Evolutionary conservation across 2,113 vertebrate genomes (phyloP).

Genomic region (Tenebrosternarchus preto): DNA sequence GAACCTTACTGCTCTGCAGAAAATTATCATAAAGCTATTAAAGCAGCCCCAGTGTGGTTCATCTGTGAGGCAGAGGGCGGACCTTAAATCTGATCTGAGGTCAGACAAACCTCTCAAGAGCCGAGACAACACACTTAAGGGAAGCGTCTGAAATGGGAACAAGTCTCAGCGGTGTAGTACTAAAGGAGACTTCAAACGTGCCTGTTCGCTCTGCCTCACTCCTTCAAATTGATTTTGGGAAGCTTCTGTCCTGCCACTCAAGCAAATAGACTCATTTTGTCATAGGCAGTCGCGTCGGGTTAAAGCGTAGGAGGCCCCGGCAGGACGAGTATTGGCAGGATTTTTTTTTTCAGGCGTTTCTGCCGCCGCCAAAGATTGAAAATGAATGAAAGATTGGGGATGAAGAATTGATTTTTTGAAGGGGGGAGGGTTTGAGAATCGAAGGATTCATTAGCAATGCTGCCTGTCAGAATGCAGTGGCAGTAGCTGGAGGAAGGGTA

Average conservation of each 20-base stretch:
- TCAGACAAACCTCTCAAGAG: not conserved
- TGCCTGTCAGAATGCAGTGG: constrained; percentile 46
- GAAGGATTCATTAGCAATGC: constrained; percentile 57
- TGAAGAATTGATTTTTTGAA: constrained; percentile 62
- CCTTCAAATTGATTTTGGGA: constrained; percentile 45
- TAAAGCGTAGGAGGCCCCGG: constrained; percentile 20
- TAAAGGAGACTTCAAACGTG: constrained; percentile 43
- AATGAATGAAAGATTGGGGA: constrained; percentile 53
- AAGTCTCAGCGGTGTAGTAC: not conserved
- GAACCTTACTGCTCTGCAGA: constrained; percentile 31
- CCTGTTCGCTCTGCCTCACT: constrained; percentile 26
- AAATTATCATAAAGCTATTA: constrained; percentile 3
- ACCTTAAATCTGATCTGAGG: constrained; percentile 6
- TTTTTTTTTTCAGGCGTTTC: constrained; percentile 42
- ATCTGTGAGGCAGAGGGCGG: not conserved
- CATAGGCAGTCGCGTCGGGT: constrained; percentile 20
- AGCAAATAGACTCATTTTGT: constrained; percentile 48
- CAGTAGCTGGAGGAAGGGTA: constrained; percentile 52
- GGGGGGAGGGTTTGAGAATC: constrained; percentile 52
- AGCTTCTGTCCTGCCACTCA: constrained; percentile 36
- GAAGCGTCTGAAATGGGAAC: constrained; percentile 19
- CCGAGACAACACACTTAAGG: not conserved
- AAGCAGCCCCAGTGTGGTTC: constrained; percentile 8
- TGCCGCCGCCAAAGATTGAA: constrained; percentile 48
- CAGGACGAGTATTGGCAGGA: constrained; percentile 16